phyloP scores from a whole-genome alignment of 2,113 vertebrate genomes.

The Pangasianodon hypophthalmus region DNA sequence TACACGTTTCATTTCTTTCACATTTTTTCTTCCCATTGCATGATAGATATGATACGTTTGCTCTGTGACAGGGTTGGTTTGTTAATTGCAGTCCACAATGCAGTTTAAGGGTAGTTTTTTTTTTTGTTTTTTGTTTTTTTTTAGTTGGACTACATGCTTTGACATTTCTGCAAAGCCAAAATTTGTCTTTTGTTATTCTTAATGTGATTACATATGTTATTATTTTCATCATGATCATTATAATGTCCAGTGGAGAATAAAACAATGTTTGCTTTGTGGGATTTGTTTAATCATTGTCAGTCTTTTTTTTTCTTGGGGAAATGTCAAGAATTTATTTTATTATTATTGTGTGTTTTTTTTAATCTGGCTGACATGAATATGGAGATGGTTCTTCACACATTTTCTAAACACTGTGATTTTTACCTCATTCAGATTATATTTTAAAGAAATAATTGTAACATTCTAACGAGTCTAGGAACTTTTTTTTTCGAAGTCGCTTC shows the following conservation, averaged over 20 bases:
- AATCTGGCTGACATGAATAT: neutral
- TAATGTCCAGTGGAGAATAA: conserved; percentile 39
- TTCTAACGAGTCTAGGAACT: conserved; percentile 42
- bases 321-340: neutral
- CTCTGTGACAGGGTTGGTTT: neutral
- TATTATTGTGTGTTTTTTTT: neutral
- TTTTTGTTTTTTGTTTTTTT: neutral
- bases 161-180: conserved; percentile 34
- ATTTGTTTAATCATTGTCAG: conserved; percentile 37
- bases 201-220: neutral
- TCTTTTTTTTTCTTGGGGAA: conserved; percentile 17
- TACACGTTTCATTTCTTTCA: neutral
- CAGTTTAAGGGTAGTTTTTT: neutral
- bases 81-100: neutral
- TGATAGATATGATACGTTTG: neutral
- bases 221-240: conserved; percentile 22
- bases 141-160: neutral
- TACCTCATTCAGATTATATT: conserved; percentile 51
- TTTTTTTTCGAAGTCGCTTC: conserved; percentile 45
- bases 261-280: conserved; percentile 51
- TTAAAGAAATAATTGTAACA: conserved; percentile 47
- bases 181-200: neutral
- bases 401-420: conserved; percentile 62
- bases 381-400: neutral
- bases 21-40: neutral